Evolutionary conservation across 2,888 invertebrate genomes (phyloP).

Genomic region (Orchesellides sinensis): DNA sequence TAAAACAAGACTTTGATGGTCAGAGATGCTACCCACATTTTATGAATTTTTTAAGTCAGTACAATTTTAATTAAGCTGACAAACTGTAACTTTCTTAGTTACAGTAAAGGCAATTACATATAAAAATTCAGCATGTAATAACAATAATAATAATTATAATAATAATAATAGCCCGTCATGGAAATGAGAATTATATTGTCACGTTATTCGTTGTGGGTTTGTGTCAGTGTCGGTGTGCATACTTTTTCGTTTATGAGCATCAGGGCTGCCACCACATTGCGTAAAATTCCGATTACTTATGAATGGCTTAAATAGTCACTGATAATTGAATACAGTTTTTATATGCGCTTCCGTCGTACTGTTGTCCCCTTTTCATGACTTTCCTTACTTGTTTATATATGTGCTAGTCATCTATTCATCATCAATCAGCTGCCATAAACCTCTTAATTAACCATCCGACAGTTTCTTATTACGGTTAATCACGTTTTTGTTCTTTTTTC

Average conservation of each 20-base stretch:
- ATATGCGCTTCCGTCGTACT: constrained; percentile 58
- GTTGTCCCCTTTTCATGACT: constrained; percentile 27
- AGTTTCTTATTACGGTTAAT: constrained; percentile 67
- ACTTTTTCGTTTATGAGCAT: constrained; percentile 39
- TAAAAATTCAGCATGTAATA: background rate
- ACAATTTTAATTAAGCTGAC: background rate
- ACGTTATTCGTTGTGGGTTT: constrained; percentile 41
- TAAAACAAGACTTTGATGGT: no score
- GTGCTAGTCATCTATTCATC: constrained; percentile 63
- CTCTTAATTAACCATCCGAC: constrained; percentile 68
- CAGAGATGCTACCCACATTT: no score
- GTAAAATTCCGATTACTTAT: constrained; percentile 65
- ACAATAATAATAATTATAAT: background rate
- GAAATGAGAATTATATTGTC: constrained; percentile 62
- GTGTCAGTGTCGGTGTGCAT: constrained; percentile 30
- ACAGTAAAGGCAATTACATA: background rate
- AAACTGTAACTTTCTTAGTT: background rate
- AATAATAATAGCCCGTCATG: no score
- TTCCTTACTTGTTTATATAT: constrained; percentile 40
- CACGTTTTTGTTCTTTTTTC: constrained; percentile 61
- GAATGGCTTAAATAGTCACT: constrained; percentile 59
- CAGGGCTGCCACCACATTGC: constrained; percentile 56
- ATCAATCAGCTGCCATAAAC: constrained; percentile 68
- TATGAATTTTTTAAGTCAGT: no score
- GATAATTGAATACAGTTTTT: constrained; percentile 65